Conservation (phyloP, 2,888 invertebrate genomes). For the Aricia artaxerxes region DNA sequence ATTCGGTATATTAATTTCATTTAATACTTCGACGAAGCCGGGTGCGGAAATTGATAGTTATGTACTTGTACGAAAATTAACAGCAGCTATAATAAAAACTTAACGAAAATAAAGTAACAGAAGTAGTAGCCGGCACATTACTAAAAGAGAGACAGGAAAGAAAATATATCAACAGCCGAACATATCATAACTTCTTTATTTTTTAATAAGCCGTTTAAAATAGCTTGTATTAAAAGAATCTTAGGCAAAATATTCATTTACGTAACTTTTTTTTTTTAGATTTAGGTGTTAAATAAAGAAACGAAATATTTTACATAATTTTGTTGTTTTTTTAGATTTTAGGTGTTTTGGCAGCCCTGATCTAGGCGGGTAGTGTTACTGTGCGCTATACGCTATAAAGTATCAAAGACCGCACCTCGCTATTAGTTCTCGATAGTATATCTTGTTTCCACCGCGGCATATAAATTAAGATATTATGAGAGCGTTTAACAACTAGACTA, state of each 20-base stretch:
- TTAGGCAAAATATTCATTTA: too few species aligned
- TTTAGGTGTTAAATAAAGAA: not conserved
- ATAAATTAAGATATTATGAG: conserved; percentile 29
- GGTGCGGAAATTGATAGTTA: not conserved
- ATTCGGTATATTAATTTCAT: not conserved
- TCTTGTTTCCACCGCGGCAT: conserved; percentile 21
- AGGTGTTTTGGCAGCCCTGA: not conserved
- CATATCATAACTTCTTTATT: too few species aligned
- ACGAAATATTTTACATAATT: not conserved
- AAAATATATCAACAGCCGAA: not conserved
- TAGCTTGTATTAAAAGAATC: too few species aligned
- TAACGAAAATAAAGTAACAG: not conserved
- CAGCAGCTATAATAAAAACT: not conserved
- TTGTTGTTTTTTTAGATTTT: not conserved
- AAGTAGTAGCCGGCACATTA: not conserved
- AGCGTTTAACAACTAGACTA: conserved; percentile 21
- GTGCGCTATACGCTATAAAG: conserved; percentile 45
- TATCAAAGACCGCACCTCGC: conserved; percentile 58
- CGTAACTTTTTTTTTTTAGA: not conserved
- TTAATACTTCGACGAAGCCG: not conserved
- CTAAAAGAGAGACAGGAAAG: not conserved
- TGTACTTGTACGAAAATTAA: not conserved
- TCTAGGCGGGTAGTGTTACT: not conserved
- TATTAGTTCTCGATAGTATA: conserved; percentile 62
- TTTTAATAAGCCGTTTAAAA: too few species aligned